Evolutionary conservation across 2,113 vertebrate species (phyloP), one percentile per base, ranked within the genome.

Genomic region (Hyperopisus bebe): DNA sequence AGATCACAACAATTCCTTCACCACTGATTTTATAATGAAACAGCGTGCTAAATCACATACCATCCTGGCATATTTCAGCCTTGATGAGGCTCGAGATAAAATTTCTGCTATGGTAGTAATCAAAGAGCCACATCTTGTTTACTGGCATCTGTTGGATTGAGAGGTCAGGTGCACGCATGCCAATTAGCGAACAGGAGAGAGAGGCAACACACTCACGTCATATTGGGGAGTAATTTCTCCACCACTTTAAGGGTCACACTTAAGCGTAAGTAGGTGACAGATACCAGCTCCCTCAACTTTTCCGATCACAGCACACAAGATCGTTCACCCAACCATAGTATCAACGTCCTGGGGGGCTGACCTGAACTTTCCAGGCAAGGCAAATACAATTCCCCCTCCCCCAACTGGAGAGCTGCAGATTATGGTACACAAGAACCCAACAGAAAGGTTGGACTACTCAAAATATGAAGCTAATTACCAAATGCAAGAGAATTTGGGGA

Each of bases 391-490:
- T 27, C n/a, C 3, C 62, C 62, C 62, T 66, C 50, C 17, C 47
- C 46, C 9, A 48, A 24, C 46, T 13, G 24, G 24, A 86, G 24
- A 86, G 83, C 83, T 48, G 44, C 47, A 27, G 47, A 86, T 86
- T 86, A 86, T 0, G 8, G 83, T 48, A 86, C 83, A 13, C 47
- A 86, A 24, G 47, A 80, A 42, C 5, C 74, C 13, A 80, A 80
- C 11, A 80, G 47, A 86, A 27, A 6, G 46, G 83, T 31, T 86
- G 1, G 8, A 27, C 46, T 47, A 11, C 82, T 27, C 44, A 48
- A 86, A 86, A 86, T 50, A 50, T 48, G 9, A 86, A 86, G 44
- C 24, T 48, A 44, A 86, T 86, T 86, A 15, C 44, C 83, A 86
- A 48, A 48, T 13, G 44, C 83, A 17, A 50, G 83, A 50, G 11